Evolutionary conservation across 2,888 invertebrate genomes (phyloP), one percentile per base, ranked within the genome.

Genomic region (Leptopilina myrica): DNA sequence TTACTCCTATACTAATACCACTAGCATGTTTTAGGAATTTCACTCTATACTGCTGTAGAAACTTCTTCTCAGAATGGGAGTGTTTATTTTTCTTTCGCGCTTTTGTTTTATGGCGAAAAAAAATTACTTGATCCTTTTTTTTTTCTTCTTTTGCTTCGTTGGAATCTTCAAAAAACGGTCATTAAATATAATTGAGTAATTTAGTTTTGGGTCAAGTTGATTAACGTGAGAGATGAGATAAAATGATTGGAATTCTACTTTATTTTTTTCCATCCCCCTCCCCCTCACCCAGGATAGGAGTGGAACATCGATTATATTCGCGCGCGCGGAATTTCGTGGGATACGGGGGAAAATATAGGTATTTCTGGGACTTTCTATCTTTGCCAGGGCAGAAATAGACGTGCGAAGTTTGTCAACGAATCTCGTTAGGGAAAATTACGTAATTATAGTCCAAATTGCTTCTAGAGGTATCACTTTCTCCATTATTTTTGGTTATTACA

Each of bases 401-500:
- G 53, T 26, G 49, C 67, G 49, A 26, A 49, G 67, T 26, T 69
- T 69, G 67, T 69, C 67, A 69, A 26, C 67, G 67, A 26, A 69
- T 20, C 53, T 69, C 67, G 67, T 69, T 69, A 69, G 49, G 67
- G 20, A 9, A 69, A 69, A 69, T 69, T 53, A 69, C 49, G 67
- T 15, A 69, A 69, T 53, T 69, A 26, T 67, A 46, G 46, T 15
- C 67, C 49, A 69, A 69, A 69, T 69, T 53, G 15, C 67, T 49
- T 53, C 26, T 20, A 49, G 67, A 49, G 40, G 65, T 14, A 46
- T 67, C 46, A 67, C 67, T 67, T 49, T 12, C 67, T 15, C 49
- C 12, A 9, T 12, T 49, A 67, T 65, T 65, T 65, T 65, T 40
- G 26, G 40, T 33, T 49, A 49, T 49, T 49, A 49, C 49, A 49